Evolutionary conservation across 2,797 vertebrate genomes (phyloP).

Genomic region (Epinephelus coioides): DNA sequence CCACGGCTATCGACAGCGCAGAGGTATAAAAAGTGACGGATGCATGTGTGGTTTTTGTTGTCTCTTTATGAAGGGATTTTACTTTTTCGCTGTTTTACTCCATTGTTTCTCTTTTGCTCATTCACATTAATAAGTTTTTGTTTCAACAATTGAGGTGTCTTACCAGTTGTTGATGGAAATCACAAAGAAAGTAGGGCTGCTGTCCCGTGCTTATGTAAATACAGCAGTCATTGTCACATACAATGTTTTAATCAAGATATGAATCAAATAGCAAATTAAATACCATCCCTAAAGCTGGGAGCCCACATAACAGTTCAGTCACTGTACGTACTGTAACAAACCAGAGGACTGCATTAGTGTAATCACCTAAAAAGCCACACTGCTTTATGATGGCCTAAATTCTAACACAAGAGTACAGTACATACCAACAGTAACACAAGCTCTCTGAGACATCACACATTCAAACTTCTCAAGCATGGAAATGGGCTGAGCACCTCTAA

Average conservation of each 20-base stretch:
- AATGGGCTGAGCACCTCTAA: conserved; percentile 52
- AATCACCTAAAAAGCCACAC: neutral
- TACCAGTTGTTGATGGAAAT: too few species aligned
- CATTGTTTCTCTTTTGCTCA: too few species aligned
- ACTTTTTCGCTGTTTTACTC: too few species aligned
- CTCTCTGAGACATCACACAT: conserved; percentile 33
- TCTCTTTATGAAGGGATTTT: too few species aligned
- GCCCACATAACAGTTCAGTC: neutral
- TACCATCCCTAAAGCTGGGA: neutral
- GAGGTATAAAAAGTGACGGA: too few species aligned
- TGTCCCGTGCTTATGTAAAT: neutral
- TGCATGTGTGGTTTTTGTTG: too few species aligned
- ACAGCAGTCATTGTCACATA: neutral
- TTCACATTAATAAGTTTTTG: too few species aligned
- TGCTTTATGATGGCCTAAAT: conserved; percentile 17
- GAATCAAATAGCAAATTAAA: conserved; percentile 3
- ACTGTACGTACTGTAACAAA: neutral
- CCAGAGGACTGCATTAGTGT: neutral
- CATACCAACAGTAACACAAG: neutral
- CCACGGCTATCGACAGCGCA: too few species aligned
- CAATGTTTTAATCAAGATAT: neutral
- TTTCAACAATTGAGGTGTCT: too few species aligned
- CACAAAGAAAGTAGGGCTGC: too few species aligned
- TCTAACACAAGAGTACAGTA: neutral
- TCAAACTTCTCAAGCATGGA: conserved; percentile 49